Conservation (phyloP, 2,888 invertebrate genomes). For the Meliscaeva auricollis region DNA sequence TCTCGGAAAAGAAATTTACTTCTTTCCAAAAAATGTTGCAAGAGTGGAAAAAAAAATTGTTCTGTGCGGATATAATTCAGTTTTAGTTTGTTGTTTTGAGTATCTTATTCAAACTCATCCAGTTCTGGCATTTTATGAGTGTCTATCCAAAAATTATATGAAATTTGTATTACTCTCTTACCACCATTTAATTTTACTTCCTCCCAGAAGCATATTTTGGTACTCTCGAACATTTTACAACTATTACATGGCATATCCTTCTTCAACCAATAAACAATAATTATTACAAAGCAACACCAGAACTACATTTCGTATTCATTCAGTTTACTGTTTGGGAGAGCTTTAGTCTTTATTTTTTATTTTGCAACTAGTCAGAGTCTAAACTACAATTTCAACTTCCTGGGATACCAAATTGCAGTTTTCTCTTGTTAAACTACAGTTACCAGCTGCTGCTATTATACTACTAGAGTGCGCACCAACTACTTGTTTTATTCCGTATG, state of each 20-base stretch:
- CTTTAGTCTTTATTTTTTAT: neutral
- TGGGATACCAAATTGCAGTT: conserved; percentile 33
- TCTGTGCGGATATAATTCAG: too few relatives aligned
- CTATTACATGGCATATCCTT: neutral
- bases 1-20: too few relatives aligned
- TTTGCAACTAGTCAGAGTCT: neutral
- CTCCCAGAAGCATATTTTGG: neutral
- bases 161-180: too few relatives aligned
- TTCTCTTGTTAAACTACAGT: conserved; percentile 38
- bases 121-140: too few relatives aligned
- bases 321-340: neutral
- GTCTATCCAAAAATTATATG: too few relatives aligned
- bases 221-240: neutral
- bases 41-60: too few relatives aligned
- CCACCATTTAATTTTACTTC: conserved; percentile 1
- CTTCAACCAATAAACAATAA: conserved; percentile 23
- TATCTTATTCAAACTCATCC: too few relatives aligned
- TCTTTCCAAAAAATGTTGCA: too few relatives aligned
- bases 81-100: too few relatives aligned
- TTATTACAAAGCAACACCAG: conserved; percentile 14
- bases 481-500: conserved; percentile 22
- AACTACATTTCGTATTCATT: conserved; percentile 14
- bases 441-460: conserved; percentile 38
- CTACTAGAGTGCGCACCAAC: conserved; percentile 29
- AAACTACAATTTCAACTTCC: conserved; percentile 38